Evolutionary conservation across 2,888 invertebrate genomes (phyloP).

Genomic region (Stramonita haemastoma): DNA sequence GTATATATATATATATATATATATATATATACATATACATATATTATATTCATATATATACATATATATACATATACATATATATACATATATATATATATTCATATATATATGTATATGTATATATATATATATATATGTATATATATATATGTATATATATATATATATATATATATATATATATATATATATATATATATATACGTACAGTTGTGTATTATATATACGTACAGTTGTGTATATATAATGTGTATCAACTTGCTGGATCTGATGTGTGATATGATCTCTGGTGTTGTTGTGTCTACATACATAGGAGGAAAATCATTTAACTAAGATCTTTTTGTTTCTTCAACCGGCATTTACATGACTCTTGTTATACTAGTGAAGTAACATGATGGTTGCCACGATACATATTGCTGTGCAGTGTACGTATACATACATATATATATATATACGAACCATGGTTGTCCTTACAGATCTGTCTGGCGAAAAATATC

Average conservation of each 20-base stretch:
- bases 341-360: neutral
- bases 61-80: neutral
- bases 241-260: too few relatives aligned
- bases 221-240: neutral
- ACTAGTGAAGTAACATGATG: too few relatives aligned
- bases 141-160: neutral
- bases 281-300: slow-evolving; percentile 4
- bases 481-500: too few relatives aligned
- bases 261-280: neutral
- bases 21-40: neutral
- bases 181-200: neutral
- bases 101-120: neutral
- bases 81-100: too few relatives aligned
- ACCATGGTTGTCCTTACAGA: too few relatives aligned
- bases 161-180: too few relatives aligned
- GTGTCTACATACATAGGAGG: neutral
- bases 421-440: too few relatives aligned
- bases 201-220: neutral
- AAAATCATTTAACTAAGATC: neutral
- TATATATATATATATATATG: neutral
- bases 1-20: neutral
- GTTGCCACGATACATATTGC: too few relatives aligned
- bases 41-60: neutral
- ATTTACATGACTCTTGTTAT: neutral
- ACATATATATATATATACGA: too few relatives aligned